Conservation (phyloP, 2,888 invertebrate genomes). For the Caradrina kadenii region DNA sequence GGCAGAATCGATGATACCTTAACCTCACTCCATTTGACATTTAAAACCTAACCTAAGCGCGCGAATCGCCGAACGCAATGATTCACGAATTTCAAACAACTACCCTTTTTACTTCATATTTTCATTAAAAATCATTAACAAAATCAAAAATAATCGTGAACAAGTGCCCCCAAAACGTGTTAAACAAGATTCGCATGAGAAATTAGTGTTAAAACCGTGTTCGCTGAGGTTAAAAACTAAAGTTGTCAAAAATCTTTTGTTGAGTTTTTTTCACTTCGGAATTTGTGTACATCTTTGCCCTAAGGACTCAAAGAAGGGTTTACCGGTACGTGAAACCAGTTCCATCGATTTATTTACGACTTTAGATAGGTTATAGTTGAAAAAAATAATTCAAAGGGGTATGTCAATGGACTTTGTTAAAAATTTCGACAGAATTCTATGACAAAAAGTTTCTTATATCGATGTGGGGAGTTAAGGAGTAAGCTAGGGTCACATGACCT, state of each 20-base stretch:
- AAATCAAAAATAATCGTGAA: constrained; percentile 18
- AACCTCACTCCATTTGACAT: constrained; percentile 59
- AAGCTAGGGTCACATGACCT: constrained; percentile 56
- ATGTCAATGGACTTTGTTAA: constrained; percentile 40
- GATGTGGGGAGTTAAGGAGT: constrained; percentile 15
- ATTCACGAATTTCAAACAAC: constrained; percentile 25
- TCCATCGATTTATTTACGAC: constrained; percentile 74
- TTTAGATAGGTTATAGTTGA: constrained; percentile 69
- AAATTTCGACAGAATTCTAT: constrained; percentile 27
- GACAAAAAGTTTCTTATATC: constrained; percentile 14
- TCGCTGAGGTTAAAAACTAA: constrained; percentile 42
- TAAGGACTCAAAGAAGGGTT: constrained; percentile 65
- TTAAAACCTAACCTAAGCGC: constrained; percentile 65
- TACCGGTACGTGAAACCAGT: constrained; percentile 77
- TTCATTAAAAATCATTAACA: constrained; percentile 17
- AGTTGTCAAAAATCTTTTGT: constrained; percentile 45
- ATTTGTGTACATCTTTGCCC: constrained; percentile 65
- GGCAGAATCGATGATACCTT: constrained; percentile 51
- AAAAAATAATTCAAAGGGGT: constrained; percentile 61
- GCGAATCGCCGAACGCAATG: constrained; percentile 59
- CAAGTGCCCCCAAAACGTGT: constrained; percentile 44
- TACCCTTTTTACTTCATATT: constrained; percentile 37
- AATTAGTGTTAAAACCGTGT: constrained; percentile 58
- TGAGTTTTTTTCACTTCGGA: constrained; percentile 62
- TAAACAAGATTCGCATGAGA: constrained; percentile 64